These are phyloP conservation scores for Fragum sueziense DNA, from an alignment of 2,888 invertebrate species.

Conservation along the genomic window DNA sequence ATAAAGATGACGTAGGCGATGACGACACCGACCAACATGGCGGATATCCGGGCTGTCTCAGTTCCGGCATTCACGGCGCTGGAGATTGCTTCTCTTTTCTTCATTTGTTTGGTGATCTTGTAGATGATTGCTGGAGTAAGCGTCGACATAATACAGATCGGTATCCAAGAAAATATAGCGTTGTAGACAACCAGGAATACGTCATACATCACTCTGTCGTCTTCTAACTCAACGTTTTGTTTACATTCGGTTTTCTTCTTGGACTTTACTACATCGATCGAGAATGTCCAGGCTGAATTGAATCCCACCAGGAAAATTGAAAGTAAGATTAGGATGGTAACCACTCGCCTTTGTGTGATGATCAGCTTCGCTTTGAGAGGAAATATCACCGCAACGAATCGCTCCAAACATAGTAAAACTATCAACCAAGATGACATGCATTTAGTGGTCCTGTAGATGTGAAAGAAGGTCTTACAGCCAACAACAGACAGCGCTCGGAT, in stretches of 20 bases:
- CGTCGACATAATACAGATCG: slow-evolving; percentile 42
- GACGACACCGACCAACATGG: slow-evolving; percentile 61
- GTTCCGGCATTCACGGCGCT: neutral
- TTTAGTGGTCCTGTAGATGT: slow-evolving; percentile 58
- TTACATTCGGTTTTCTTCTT: slow-evolving; percentile 41
- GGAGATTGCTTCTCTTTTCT: neutral
- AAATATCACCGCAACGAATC: slow-evolving; percentile 65
- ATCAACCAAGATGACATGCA: slow-evolving; percentile 68
- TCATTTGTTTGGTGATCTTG: slow-evolving; percentile 24
- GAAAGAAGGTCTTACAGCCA: slow-evolving; percentile 64
- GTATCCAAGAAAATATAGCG: slow-evolving; percentile 52
- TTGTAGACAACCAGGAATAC: slow-evolving; percentile 38
- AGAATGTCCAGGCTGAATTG: slow-evolving; percentile 58
- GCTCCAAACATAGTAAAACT: slow-evolving; percentile 61
- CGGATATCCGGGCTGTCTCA: slow-evolving; percentile 38
- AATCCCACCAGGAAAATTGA: slow-evolving; percentile 40
- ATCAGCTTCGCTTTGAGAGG: slow-evolving; percentile 58
- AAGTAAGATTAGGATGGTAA: slow-evolving; percentile 35
- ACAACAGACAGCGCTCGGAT: slow-evolving; percentile 48
- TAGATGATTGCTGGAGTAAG: slow-evolving; percentile 51
- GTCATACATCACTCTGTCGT: neutral
- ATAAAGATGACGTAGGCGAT: slow-evolving; percentile 63
- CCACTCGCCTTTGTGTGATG: slow-evolving; percentile 48
- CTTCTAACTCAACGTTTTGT: slow-evolving; percentile 39
- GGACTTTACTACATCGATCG: slow-evolving; percentile 37